Base-by-base conservation (phyloP, 2,797 vertebrate species). In the Poliocrania exsul region DNA sequence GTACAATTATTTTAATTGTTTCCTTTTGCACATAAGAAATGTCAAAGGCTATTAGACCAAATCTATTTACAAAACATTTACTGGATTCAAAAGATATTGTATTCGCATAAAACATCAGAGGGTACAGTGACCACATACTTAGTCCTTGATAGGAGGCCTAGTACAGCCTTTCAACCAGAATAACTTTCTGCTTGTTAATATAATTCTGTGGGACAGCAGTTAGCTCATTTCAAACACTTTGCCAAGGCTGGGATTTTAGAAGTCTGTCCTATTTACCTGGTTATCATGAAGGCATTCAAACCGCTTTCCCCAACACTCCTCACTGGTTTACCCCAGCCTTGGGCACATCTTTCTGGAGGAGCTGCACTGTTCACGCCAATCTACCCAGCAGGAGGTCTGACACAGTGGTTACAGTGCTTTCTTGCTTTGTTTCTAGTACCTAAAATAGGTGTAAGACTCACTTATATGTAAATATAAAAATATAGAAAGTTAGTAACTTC, bases 1-100 rank as follows among this genome's bases (percentile, higher is more conserved):
- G 58, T 49, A 66, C 88, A 97, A 94, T 95, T 91, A 74, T 92
- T 96, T 97, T 96, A 97, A 97, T 96, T 93, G 44, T 92, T 95
- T 92, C 94, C 88, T 92, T 93, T 87, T 87, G 46, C 86, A 84
- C 79, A 71, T 64, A 84, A 90, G 40, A 33, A 53, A 82, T 50
- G 89, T 79, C 93, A 92, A 91, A 90, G 95, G 46, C 54, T 87
- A 65, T 94, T 93, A 95, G 47, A 77, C 71, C 61, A 81, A 91
- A 87, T 75, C 44, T 95, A 85, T 95, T 93, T 92, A 64, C 92
- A 82, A 93, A 95, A 94, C 81, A 91, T 83, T 93, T 83, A 53
- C 40, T 91, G 50, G 78, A 74, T 54, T 88, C 26, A 4, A 58
- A 66, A 75, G 61, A 38, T 75, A 90, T 72, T 40, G 21, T 51